phyloP scores from a whole-genome alignment of 2,888 invertebrate species.

The Parnassius glacialis region DNA sequence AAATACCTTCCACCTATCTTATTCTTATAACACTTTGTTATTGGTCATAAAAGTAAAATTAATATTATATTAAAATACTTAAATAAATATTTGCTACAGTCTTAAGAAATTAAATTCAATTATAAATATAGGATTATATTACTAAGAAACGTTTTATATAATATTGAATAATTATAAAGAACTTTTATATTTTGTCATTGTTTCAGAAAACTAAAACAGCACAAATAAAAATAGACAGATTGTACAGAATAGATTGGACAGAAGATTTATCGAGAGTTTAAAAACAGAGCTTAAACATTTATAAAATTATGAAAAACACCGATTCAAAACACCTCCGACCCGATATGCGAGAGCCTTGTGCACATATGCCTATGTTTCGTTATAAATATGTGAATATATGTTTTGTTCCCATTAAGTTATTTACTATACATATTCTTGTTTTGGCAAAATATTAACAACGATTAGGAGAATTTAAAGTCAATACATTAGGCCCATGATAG shows the following conservation, averaged over 20 bases:
- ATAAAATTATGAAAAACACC: slow-evolving; percentile 47
- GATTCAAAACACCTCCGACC: slow-evolving; percentile 44
- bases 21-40: slow-evolving; percentile 62
- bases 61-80: slow-evolving; percentile 53
- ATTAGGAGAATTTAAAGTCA: too few species aligned
- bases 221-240: slow-evolving; percentile 22
- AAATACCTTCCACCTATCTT: slow-evolving; percentile 67
- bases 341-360: slow-evolving; percentile 55
- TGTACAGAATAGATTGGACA: too few species aligned
- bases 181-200: slow-evolving; percentile 22
- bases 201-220: slow-evolving; percentile 32
- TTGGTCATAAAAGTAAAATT: slow-evolving; percentile 77
- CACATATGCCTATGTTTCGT: too few species aligned
- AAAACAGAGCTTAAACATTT: slow-evolving; percentile 32
- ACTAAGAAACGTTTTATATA: slow-evolving; percentile 13
- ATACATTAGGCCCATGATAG: too few species aligned
- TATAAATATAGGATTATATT: slow-evolving; percentile 14
- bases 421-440: too few species aligned
- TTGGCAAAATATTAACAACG: too few species aligned
- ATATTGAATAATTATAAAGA: too few species aligned
- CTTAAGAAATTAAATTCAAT: slow-evolving; percentile 52
- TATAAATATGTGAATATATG: too few species aligned
- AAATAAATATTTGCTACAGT: slow-evolving; percentile 61
- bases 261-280: slow-evolving; percentile 38
- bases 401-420: too few species aligned